Conservation (phyloP, 2,113 vertebrate genomes). For the Arizona elegans region DNA sequence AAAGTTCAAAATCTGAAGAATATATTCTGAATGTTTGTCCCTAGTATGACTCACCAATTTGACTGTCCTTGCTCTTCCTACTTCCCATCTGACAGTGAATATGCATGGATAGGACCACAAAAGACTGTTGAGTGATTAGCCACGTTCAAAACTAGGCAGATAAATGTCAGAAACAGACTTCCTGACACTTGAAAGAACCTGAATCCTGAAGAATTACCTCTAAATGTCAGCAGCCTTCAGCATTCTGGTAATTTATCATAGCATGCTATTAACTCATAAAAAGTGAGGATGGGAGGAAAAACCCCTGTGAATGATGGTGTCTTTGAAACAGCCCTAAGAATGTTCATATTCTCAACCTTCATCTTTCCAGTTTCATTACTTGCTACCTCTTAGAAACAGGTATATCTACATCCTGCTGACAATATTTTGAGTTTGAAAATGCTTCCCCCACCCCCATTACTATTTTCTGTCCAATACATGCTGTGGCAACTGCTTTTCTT, state of each 20-base stretch:
- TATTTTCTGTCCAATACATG: slow-evolving; percentile 48
- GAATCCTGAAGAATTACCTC: not conserved
- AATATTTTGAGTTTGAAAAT: slow-evolving; percentile 16
- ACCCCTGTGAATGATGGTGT: not conserved
- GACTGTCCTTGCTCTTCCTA: not conserved
- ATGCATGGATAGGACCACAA: not conserved
- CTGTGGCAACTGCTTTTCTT: slow-evolving; percentile 38
- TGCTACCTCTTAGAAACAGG: slow-evolving; percentile 24
- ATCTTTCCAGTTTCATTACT: slow-evolving; percentile 22
- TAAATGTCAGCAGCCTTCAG: not conserved
- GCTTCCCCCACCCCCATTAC: slow-evolving; percentile 16
- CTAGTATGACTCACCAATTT: not conserved
- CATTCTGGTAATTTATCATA: not conserved
- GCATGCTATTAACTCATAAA: not conserved
- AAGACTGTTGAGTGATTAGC: not conserved
- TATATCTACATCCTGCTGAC: not conserved
- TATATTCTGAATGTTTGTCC: not conserved
- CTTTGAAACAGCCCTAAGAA: not conserved
- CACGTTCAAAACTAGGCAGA: not conserved
- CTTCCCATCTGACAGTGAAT: not conserved
- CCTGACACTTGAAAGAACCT: not conserved
- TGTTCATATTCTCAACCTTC: not conserved
- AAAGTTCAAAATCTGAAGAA: not conserved
- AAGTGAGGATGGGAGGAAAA: too few species aligned
- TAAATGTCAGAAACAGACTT: not conserved